Evolutionary conservation across 92 coral and sea anemone species (phyloP).

Genomic region (Phenganax stokvisi): DNA sequence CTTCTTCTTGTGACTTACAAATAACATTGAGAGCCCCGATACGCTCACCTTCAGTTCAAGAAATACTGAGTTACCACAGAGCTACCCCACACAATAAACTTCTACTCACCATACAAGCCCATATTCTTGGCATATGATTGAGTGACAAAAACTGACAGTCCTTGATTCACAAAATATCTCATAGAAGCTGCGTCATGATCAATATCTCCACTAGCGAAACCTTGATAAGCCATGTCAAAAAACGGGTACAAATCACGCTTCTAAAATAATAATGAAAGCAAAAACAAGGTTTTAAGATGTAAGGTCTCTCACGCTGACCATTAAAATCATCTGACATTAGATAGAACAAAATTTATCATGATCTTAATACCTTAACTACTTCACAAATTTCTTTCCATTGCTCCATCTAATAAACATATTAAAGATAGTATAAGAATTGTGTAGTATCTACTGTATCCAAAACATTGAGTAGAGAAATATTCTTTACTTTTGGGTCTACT

Average conservation of each 20-base stretch:
- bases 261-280: conserved; percentile 27
- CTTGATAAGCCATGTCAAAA: conserved; percentile 99
- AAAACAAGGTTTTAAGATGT: not conserved
- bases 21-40: conserved; percentile 71
- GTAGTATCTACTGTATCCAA: not conserved
- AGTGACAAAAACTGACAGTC: conserved; percentile 69
- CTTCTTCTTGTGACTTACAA: conserved; percentile 76
- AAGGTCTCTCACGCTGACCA: too few relatives aligned
- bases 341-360: not conserved
- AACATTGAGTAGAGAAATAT: not conserved
- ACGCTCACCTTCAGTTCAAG: conserved; percentile 68
- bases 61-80: not conserved
- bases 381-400: conserved; percentile 90
- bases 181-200: conserved; percentile 89
- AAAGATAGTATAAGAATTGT: not conserved
- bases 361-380: conserved; percentile 63
- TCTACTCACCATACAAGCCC: conserved; percentile 86
- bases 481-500: conserved; percentile 84
- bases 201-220: conserved; percentile 94
- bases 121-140: conserved; percentile 99
- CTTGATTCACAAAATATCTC: conserved; percentile 77
- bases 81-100: not conserved
- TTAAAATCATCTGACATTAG: too few relatives aligned
- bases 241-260: conserved; percentile 77
- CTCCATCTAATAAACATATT: conserved; percentile 53